These are phyloP conservation scores for Caenorhabditis sp. DNA, from an alignment of 2,888 invertebrate genomes.

Conservation along the genomic window DNA sequence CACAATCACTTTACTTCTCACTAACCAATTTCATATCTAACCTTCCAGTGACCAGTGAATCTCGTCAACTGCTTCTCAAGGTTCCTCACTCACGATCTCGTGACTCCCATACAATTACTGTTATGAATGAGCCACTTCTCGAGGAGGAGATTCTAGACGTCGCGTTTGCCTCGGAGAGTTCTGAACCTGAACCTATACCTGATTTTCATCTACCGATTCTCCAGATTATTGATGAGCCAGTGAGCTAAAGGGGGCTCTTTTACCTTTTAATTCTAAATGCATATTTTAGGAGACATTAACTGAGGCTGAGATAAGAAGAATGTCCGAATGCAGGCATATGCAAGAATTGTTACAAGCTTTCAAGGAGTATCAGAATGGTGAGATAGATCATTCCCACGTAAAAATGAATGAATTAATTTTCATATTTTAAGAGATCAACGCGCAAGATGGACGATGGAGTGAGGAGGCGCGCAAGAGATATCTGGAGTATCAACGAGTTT, in stretches of 20 bases:
- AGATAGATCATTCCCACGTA: no score
- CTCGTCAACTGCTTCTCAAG: constrained; percentile 33
- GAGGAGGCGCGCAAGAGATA: constrained; percentile 48
- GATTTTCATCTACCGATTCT: constrained; percentile 9
- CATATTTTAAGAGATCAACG: constrained; percentile 29
- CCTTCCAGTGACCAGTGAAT: constrained; percentile 29
- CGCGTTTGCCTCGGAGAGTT: constrained; percentile 14
- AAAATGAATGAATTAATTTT: neutral
- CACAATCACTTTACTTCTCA: neutral
- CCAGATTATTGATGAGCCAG: constrained; percentile 14
- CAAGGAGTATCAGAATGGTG: constrained; percentile 41
- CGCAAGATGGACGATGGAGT: constrained; percentile 43
- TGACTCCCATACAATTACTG: constrained; percentile 22
- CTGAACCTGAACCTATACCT: constrained; percentile 10
- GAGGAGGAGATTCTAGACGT: constrained; percentile 21
- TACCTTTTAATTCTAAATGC: no score
- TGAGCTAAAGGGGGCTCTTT: constrained; percentile 21
- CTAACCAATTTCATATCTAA: neutral
- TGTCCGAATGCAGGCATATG: constrained; percentile 26
- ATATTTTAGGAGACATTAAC: constrained; percentile 7
- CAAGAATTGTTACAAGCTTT: constrained; percentile 36
- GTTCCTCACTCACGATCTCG: constrained; percentile 26
- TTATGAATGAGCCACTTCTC: constrained; percentile 22
- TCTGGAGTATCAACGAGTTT: constrained; percentile 46
- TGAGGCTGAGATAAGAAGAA: constrained; percentile 25